A percentile compares a stretch with the other conserved stretches of the same genome.
phyloP scores from a whole-genome alignment of 2,888 invertebrate species.

The Pandemis heparana region DNA sequence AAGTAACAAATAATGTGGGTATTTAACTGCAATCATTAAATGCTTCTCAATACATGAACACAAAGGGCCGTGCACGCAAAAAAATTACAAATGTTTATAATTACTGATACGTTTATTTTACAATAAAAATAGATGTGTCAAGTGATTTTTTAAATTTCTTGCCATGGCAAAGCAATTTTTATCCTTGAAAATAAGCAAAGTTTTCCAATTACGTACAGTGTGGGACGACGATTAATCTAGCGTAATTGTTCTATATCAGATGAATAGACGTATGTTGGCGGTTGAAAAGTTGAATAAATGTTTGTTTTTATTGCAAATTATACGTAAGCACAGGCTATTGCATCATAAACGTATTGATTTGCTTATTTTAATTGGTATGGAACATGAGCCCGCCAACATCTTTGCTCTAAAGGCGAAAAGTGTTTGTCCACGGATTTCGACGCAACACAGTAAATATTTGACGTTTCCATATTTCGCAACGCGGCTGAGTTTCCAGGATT shows the following conservation, averaged over 20 bases:
- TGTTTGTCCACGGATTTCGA: constrained; percentile 24
- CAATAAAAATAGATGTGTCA: neutral
- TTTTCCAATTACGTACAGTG: constrained; percentile 8
- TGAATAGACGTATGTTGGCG: constrained; percentile 25
- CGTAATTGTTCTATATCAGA: constrained; percentile 13
- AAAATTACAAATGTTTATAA: neutral
- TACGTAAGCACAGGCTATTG: neutral
- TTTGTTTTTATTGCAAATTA: neutral
- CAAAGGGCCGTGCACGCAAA: neutral
- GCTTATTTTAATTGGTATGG: constrained; percentile 8
- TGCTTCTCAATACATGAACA: constrained; percentile 8
- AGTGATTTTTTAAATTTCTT: neutral
- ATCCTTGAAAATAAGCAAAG: constrained; percentile 10
- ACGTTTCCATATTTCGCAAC: constrained; percentile 23
- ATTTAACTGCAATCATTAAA: constrained; percentile 9
- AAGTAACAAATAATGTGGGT: constrained; percentile 17
- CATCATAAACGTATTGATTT: constrained; percentile 5
- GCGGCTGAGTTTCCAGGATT: constrained; percentile 13
- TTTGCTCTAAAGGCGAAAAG: neutral
- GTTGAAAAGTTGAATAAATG: neutral
- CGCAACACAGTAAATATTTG: constrained; percentile 33
- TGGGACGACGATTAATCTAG: constrained; percentile 27
- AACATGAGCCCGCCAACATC: neutral
- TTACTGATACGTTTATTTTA: no score
- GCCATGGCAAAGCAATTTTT: neutral